These are phyloP conservation scores for Ypsolopha scabrella DNA, from an alignment of 2,888 invertebrate genomes.

Conservation along the genomic window DNA sequence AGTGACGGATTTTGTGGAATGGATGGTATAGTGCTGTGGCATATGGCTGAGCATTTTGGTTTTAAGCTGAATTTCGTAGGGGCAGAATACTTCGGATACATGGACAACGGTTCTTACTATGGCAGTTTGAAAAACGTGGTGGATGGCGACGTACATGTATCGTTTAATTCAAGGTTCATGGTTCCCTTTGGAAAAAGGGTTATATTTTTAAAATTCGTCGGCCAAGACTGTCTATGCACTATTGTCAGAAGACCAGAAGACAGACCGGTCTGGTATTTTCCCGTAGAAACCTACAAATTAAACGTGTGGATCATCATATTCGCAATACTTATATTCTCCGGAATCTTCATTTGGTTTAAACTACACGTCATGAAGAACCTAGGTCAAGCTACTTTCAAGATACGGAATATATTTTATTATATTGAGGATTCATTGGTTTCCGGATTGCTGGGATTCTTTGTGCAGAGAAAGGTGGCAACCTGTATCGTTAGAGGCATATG, in stretches of 20 bases:
- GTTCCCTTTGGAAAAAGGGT: constrained; percentile 20
- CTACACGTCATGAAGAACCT: constrained; percentile 9
- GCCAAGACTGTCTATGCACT: constrained; percentile 26
- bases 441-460: constrained; percentile 24
- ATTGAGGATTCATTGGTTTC: constrained; percentile 16
- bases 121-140: constrained; percentile 29
- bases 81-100: constrained; percentile 19
- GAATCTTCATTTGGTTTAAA: constrained; percentile 21
- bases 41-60: constrained; percentile 23
- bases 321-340: constrained; percentile 12
- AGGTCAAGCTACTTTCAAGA: not conserved
- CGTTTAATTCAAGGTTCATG: constrained; percentile 40
- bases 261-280: constrained; percentile 30
- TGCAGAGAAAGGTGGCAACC: constrained; percentile 14
- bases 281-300: constrained; percentile 12
- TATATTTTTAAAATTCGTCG: constrained; percentile 22
- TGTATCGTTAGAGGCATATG: constrained; percentile 22
- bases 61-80: constrained; percentile 20
- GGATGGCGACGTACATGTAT: constrained; percentile 26
- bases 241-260: constrained; percentile 18
- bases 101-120: constrained; percentile 11
- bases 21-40: constrained; percentile 32
- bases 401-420: constrained; percentile 9
- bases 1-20: constrained; percentile 29
- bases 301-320: constrained; percentile 13